Percentiles rank a stretch among this genome's conserved stretches.
Conservation (phyloP, 1,140 invertebrate species). For the Tribolium castaneum region DNA sequence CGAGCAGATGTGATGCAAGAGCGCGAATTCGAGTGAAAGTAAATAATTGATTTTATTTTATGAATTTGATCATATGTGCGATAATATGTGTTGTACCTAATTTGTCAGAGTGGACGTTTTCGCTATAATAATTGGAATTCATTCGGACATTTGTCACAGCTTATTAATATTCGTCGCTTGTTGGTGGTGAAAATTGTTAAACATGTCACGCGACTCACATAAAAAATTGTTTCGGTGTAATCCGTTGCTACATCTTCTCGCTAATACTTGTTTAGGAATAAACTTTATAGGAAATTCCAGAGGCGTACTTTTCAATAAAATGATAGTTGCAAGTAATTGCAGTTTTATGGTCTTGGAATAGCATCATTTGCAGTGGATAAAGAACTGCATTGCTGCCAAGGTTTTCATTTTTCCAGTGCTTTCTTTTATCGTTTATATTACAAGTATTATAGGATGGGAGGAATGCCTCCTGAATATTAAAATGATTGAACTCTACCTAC, state of each 20-base stretch:
- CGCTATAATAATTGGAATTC: conserved; percentile 29
- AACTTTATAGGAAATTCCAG: background rate
- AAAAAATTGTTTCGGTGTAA: conserved; percentile 18
- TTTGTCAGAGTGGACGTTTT: background rate
- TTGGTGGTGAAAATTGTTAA: conserved; percentile 12
- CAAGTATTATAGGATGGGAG: background rate
- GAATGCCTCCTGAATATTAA: background rate
- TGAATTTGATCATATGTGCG: conserved; percentile 2
- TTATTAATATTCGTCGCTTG: conserved; percentile 11
- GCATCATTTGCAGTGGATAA: background rate
- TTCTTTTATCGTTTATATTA: background rate
- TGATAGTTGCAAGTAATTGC: background rate
- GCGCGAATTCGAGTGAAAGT: conserved; percentile 33
- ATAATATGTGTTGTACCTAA: background rate
- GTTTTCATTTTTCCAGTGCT: background rate
- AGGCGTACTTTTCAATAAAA: background rate
- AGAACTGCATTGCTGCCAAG: background rate
- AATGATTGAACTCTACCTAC: background rate
- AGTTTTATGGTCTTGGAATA: background rate
- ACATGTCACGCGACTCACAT: conserved; percentile 20
- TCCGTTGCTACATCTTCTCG: conserved; percentile 14
- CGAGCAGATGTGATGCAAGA: conserved; percentile 32
- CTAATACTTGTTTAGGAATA: background rate
- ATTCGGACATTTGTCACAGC: background rate
- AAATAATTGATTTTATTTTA: conserved; percentile 34